phyloP scores from a whole-genome alignment of 2,113 vertebrate genomes.

The Chitala chitala region DNA sequence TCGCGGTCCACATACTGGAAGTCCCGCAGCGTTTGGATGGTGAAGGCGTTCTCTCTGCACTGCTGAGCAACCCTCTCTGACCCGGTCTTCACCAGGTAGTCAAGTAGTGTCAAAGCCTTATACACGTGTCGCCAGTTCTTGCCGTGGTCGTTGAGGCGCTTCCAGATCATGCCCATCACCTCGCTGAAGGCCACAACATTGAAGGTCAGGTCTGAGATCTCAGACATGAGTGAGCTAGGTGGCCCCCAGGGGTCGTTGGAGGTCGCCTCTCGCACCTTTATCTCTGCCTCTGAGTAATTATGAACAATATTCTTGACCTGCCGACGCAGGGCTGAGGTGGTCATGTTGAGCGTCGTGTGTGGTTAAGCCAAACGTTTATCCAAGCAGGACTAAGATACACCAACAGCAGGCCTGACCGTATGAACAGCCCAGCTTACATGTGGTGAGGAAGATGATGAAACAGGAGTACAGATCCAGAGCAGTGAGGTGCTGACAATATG shows the following conservation, averaged over 20 bases:
- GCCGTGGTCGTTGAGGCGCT: conserved; percentile 87
- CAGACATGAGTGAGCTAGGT: conserved; percentile 89
- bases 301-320: conserved; percentile 97
- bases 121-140: conserved; percentile 97
- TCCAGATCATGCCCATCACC: conserved; percentile 98
- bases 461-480: no score
- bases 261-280: conserved; percentile 93
- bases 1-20: conserved; percentile 91
- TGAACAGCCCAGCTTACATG: no score
- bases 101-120: conserved; percentile 90
- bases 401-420: no score
- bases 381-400: background rate
- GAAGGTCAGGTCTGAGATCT: conserved; percentile 92
- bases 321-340: conserved; percentile 86
- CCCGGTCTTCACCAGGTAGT: conserved; percentile 92
- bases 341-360: conserved; percentile 69
- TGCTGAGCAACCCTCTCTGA: conserved; percentile 91
- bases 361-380: background rate
- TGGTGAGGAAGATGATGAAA: no score
- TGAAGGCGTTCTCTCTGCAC: conserved; percentile 89
- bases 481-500: no score
- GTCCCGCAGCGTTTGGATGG: conserved; percentile 88
- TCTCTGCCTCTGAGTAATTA: conserved; percentile 93
- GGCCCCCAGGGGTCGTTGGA: conserved; percentile 97
- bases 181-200: conserved; percentile 88